These are phyloP conservation scores for Orius laevigatus DNA, from an alignment of 1,140 invertebrate genomes.

Conservation along the genomic window DNA sequence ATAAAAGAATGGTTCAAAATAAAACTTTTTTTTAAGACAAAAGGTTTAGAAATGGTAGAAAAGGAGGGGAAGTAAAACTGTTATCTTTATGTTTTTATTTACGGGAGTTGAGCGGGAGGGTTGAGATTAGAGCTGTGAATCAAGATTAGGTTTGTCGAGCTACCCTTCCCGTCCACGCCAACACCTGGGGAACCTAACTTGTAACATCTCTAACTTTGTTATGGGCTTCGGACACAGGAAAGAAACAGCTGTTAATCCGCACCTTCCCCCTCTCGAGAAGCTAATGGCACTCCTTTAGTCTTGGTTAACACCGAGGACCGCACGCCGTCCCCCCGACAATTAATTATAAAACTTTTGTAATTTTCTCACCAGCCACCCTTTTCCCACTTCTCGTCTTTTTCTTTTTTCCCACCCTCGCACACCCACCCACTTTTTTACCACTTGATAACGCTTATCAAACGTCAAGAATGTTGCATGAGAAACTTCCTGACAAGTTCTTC, in stretches of 20 bases:
- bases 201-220: conserved; percentile 10
- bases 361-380: background rate
- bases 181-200: background rate
- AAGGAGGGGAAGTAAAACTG: background rate
- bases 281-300: background rate
- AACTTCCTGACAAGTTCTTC: too few species aligned
- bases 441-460: too few species aligned
- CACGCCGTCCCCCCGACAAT: conserved; percentile 3
- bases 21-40: too few species aligned
- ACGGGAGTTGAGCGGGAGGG: conserved; percentile 2
- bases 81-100: conserved; percentile 6
- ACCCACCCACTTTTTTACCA: too few species aligned
- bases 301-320: conserved; percentile 8
- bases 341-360: conserved; percentile 9
- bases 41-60: too few species aligned
- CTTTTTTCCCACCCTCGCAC: too few species aligned
- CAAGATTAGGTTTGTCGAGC: conserved; percentile 6
- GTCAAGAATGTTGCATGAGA: too few species aligned
- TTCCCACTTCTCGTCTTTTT: too few species aligned
- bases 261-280: background rate
- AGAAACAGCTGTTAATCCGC: conserved; percentile 8
- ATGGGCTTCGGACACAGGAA: conserved; percentile 2
- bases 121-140: conserved; percentile 8
- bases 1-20: too few species aligned
- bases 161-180: background rate